Evolutionary conservation across 2,888 invertebrate genomes (phyloP).

Genomic region (Eilema depressum): DNA sequence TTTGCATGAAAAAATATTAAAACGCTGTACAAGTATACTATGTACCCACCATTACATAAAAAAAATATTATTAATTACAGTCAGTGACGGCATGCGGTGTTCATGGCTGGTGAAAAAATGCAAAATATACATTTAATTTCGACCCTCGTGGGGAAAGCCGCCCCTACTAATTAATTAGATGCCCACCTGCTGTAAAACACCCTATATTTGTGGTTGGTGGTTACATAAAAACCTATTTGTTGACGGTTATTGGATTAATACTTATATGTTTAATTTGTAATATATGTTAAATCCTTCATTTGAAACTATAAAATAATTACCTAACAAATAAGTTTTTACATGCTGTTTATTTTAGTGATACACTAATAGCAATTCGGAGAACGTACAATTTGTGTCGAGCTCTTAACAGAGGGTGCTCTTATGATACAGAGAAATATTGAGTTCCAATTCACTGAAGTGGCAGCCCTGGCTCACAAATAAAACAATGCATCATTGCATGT

Average conservation of each 20-base stretch:
- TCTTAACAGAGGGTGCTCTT: conserved; percentile 16
- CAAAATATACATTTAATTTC: conserved; percentile 83
- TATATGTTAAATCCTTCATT: conserved; percentile 10
- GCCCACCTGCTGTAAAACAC: conserved; percentile 77
- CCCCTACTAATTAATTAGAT: conserved; percentile 80
- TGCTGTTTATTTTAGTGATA: not conserved
- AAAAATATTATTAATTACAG: conserved; percentile 75
- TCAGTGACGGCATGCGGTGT: conserved; percentile 68
- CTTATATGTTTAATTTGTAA: conserved; percentile 31
- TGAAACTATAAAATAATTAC: not conserved
- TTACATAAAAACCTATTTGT: conserved; percentile 59
- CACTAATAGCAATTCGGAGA: conserved; percentile 13
- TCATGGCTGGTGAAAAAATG: conserved; percentile 73
- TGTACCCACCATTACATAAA: conserved; percentile 53
- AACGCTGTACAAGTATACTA: conserved; percentile 43
- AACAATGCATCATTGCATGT: conserved; percentile 62
- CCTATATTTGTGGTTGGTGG: conserved; percentile 62
- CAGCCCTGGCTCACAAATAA: conserved; percentile 46
- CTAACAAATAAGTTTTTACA: not conserved
- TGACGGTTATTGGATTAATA: conserved; percentile 43
- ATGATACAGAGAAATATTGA: conserved; percentile 40
- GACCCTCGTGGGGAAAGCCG: conserved; percentile 71
- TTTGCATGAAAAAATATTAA: conserved; percentile 38
- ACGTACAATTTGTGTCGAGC: conserved; percentile 1
- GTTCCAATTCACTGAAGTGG: conserved; percentile 43